Percentiles rank a stretch among this genome's conserved stretches.
These are phyloP conservation scores for Apaloderma vittatum DNA, from an alignment of 2,113 vertebrate genomes.

Conservation along the genomic window DNA sequence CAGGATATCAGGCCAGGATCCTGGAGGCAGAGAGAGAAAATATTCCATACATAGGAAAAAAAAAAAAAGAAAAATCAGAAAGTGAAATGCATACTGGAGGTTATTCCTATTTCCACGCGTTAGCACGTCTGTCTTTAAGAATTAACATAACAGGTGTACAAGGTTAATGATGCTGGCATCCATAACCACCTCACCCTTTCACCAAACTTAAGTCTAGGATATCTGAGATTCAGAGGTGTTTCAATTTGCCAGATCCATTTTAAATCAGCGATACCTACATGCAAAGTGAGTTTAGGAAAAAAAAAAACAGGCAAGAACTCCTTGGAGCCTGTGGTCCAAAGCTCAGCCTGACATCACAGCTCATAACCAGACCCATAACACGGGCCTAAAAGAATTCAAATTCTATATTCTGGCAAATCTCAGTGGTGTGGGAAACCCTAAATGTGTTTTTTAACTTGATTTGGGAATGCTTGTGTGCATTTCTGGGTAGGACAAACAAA, in stretches of 20 bases:
- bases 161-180: not conserved
- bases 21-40: not conserved
- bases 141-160: not conserved
- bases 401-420: not conserved
- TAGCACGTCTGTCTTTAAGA: not conserved
- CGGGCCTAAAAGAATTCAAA: not conserved
- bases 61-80: not conserved
- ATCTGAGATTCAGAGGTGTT: not conserved
- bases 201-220: not conserved
- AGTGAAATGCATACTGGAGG: not conserved
- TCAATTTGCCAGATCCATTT: not conserved
- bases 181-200: not conserved
- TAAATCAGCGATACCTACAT: not conserved
- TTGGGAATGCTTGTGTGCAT: not conserved
- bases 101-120: not conserved
- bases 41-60: not conserved
- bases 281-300: not conserved
- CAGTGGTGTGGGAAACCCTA: not conserved
- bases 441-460: not conserved
- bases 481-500: not conserved
- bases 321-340: not conserved
- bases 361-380: not conserved
- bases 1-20: not conserved
- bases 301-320: not conserved
- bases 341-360: not conserved